These are phyloP conservation scores for Aelia acuminata DNA, from an alignment of 2,888 invertebrate genomes.

Conservation along the genomic window DNA sequence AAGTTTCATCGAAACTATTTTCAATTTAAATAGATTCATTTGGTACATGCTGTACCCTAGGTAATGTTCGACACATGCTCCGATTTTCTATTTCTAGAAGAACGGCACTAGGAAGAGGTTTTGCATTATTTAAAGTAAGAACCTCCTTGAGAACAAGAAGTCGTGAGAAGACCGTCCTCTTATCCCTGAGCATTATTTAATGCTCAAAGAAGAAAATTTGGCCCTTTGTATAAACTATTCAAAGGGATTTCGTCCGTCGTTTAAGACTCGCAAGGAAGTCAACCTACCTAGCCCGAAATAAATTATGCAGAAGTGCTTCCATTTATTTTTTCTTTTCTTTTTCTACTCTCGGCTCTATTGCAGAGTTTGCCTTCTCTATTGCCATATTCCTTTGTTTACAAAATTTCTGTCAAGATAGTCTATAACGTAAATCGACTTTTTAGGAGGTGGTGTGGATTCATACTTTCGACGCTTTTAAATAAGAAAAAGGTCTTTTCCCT, in stretches of 20 bases:
- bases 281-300: neutral
- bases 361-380: neutral
- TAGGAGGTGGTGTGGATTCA: too few species aligned
- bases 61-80: neutral
- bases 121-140: neutral
- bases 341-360: too few species aligned
- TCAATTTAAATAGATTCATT: too few species aligned
- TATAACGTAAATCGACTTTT: too few species aligned
- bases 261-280: neutral
- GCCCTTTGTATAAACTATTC: constrained; percentile 21
- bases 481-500: too few species aligned
- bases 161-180: neutral
- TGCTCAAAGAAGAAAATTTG: constrained; percentile 2
- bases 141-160: neutral
- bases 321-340: neutral
- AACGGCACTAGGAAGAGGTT: neutral
- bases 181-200: constrained; percentile 19
- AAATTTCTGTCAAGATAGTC: too few species aligned
- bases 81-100: neutral
- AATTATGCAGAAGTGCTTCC: neutral
- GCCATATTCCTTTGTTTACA: too few species aligned
- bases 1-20: too few species aligned
- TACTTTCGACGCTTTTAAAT: too few species aligned
- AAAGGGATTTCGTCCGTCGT: constrained; percentile 29
- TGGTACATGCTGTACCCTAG: too few species aligned